Base-by-base conservation (phyloP, 2,888 invertebrate genomes). In the Drosophila nr. medialis region DNA sequence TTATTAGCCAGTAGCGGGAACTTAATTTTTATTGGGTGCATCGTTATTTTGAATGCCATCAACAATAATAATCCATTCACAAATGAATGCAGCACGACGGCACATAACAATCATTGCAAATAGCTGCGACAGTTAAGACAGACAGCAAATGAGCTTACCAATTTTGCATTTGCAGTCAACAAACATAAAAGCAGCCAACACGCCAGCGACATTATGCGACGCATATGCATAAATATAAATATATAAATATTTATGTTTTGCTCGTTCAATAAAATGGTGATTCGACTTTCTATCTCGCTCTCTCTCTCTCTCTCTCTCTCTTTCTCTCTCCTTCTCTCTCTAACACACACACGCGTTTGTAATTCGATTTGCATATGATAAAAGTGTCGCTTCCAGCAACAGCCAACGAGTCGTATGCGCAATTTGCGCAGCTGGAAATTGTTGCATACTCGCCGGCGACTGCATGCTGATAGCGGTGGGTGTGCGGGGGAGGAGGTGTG, bases 321-420 rank as follows among this genome's bases (percentile, higher is more conserved):
- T 24, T n/a, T n/a, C n/a, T n/a, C n/a, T n/a, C n/a, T n/a, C n/a
- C n/a, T n/a, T 21, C 42, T 13, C 18, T n/a, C n/a, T 18, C 29
- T 8, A 36, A 10, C 13, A 61, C 34, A 42, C 36, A 24, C 24
- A 27, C 18, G 13, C 50, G 24, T 15, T 10, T 32, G n/a, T 40
- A 48, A 27, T 53, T 8, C 5, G 29, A 59, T 56, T 50, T 70
- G 56, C 77, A 66, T 66, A 50, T 55, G 51, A 49, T 38, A 40
- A 71, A 64, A 50, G 40, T 40, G 62, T n/a, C 21, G 24, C 53
- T 29, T 36, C 38, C 13, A 68, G 49, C 45, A 63, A 51, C 40
- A 59, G 53, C 21, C 77, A 74, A 61, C 74, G 67, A 54, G 67
- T 67, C 75, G 77, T 65, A 75, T 77, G 66, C 77, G 74, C 69